Evolutionary conservation across 2,113 vertebrate genomes (phyloP).

Genomic region (Cryptoleucopteryx plumbea): DNA sequence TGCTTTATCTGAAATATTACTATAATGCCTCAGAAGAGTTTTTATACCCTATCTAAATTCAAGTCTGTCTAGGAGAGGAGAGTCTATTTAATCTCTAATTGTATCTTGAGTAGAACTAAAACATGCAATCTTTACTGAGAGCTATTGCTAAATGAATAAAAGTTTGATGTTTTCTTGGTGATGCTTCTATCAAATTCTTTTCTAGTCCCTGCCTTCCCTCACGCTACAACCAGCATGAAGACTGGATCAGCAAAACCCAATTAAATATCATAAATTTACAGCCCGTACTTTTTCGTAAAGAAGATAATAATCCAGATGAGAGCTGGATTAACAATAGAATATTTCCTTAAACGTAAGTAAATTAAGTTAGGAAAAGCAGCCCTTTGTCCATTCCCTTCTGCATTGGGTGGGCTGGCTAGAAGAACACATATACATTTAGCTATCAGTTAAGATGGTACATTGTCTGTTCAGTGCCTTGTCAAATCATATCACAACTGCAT

Average conservation of each 20-base stretch:
- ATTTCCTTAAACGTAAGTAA: not conserved
- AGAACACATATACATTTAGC: not conserved
- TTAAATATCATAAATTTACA: slow-evolving; percentile 12
- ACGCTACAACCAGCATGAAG: not conserved
- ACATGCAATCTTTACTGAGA: slow-evolving; percentile 27
- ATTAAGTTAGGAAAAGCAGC: slow-evolving; percentile 34
- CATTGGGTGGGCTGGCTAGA: not conserved
- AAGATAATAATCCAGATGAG: slow-evolving; percentile 14
- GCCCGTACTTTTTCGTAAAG: not conserved
- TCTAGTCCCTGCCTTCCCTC: not conserved
- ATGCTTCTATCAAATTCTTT: not conserved
- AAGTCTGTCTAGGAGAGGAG: slow-evolving; percentile 24
- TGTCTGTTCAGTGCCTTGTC: not conserved
- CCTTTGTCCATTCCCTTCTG: not conserved
- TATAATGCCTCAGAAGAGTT: slow-evolving; percentile 7
- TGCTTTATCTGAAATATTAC: slow-evolving; percentile 15
- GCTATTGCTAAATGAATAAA: slow-evolving; percentile 17
- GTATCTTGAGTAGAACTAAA: slow-evolving; percentile 45
- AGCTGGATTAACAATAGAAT: not conserved
- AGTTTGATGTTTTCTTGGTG: slow-evolving; percentile 38
- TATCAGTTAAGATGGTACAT: not conserved
- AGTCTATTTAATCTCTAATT: slow-evolving; percentile 50
- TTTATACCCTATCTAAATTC: slow-evolving; percentile 38
- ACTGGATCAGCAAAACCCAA: not conserved
- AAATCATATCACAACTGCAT: not conserved